Evolutionary conservation across 2,888 invertebrate species (phyloP), one percentile per base, ranked within the genome.

Genomic region (Halocaridina rubra): DNA sequence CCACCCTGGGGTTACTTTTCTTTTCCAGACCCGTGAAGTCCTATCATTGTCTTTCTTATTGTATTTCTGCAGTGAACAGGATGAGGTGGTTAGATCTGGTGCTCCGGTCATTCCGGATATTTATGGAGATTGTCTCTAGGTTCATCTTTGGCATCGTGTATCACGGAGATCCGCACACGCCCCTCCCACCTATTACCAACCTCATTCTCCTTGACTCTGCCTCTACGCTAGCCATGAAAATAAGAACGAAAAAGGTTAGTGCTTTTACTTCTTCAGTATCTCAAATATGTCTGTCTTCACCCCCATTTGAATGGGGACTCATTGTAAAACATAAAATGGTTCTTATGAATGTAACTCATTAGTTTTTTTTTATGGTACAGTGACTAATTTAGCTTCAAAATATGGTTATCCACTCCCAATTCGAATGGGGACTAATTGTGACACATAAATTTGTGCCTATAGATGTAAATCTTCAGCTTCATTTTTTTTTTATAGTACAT

Each of bases 191-290:
- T 27, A 90, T 91, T 5, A 88, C 88, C 22, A 89, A 90, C 81
- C 88, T 89, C 24, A 81, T 91, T 2, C 89, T 91, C 24, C 88
- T 91, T 19, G 89, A 90, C 77, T 90, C 90, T 87, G 91, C 90
- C 2, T 88, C 89, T n/a, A 79, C 89, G 29, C 88, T 91, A 19
- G 90, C 91, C 0, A 88, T 88, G 30, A 90, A 90, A 87, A 91
- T 91, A 32, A 89, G 91, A 77, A 86, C 86, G 4, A 89, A 90
- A 87, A 89, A 91, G 90, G 91, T 91, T 89, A 87, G 88, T 78
- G 53, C 10, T n/a, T n/a, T n/a, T n/a, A n/a, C n/a, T n/a, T n/a
- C n/a, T n/a, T n/a, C n/a, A n/a, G n/a, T n/a, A n/a, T n/a, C n/a
- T n/a, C n/a, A n/a, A n/a, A n/a, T n/a, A n/a, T n/a, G n/a, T n/a